phyloP scores from a whole-genome alignment of 2,797 vertebrate genomes.

The Choloepus didactylus region DNA sequence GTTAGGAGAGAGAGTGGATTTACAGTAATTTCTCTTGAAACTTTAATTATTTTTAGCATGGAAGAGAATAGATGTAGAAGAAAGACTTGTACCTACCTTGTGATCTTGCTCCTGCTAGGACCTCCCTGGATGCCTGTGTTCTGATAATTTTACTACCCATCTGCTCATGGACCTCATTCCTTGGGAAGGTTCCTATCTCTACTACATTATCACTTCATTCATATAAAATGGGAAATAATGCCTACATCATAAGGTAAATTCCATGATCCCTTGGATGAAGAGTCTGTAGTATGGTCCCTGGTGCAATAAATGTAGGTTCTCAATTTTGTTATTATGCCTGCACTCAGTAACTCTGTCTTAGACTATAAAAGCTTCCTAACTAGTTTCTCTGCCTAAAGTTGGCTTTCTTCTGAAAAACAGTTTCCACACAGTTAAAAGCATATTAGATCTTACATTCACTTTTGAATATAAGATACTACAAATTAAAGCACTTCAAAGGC shows the following conservation, averaged over 20 bases:
- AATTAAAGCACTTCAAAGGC: not conserved
- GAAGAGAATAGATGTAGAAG: not conserved
- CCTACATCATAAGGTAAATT: not conserved
- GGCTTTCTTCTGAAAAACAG: not conserved
- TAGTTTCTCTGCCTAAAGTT: not conserved
- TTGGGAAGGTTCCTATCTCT: not conserved
- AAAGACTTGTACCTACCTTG: not conserved
- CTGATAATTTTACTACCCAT: not conserved
- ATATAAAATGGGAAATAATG: not conserved
- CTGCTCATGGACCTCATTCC: not conserved
- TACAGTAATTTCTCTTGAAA: not conserved
- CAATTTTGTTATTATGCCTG: not conserved
- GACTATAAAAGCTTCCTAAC: not conserved
- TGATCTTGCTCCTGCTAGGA: no score
- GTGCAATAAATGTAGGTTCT: not conserved
- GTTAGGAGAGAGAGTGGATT: not conserved
- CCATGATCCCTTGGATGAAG: not conserved
- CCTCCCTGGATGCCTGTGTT: not conserved
- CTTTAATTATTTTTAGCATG: not conserved
- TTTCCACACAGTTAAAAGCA: not conserved
- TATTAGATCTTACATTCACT: not conserved
- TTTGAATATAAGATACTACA: not conserved
- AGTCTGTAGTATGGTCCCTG: not conserved
- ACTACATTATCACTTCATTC: not conserved
- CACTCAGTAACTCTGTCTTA: not conserved